phyloP scores from a whole-genome alignment of 1,140 invertebrate species.

The Akabosia matsudoensis region DNA sequence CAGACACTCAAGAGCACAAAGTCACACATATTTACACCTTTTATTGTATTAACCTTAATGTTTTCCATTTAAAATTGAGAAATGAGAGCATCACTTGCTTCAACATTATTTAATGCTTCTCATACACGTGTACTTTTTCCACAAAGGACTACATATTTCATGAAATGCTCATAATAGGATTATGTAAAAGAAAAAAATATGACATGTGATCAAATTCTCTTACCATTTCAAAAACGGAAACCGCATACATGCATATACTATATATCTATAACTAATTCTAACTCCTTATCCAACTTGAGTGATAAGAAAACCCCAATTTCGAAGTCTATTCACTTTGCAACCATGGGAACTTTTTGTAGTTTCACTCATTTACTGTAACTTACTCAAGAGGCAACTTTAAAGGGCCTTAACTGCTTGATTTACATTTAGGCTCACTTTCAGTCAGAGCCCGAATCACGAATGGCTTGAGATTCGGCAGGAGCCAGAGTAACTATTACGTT shows the following conservation, averaged over 20 bases:
- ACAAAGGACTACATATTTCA: too few relatives aligned
- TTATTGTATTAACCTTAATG: too few relatives aligned
- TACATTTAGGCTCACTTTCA: conserved; percentile 4
- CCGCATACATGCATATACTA: background rate
- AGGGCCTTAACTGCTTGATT: background rate
- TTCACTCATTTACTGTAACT: background rate
- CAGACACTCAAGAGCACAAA: too few relatives aligned
- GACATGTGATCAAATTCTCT: background rate
- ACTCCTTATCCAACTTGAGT: too few relatives aligned
- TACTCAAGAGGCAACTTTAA: background rate
- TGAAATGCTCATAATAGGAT: background rate
- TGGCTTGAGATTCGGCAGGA: background rate
- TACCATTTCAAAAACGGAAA: conserved; percentile 17
- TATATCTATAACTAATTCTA: too few relatives aligned
- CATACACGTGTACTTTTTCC: too few relatives aligned
- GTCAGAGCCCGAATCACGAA: background rate
- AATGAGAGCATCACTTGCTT: too few relatives aligned
- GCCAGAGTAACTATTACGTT: background rate
- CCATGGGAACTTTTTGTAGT: background rate
- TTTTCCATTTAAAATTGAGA: too few relatives aligned
- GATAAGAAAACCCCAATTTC: too few relatives aligned
- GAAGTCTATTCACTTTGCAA: background rate
- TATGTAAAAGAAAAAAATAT: background rate
- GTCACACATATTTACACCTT: too few relatives aligned
- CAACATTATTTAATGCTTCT: too few relatives aligned